Base-by-base conservation (phyloP, 2,113 vertebrate species). In the Pao palembangensis region DNA sequence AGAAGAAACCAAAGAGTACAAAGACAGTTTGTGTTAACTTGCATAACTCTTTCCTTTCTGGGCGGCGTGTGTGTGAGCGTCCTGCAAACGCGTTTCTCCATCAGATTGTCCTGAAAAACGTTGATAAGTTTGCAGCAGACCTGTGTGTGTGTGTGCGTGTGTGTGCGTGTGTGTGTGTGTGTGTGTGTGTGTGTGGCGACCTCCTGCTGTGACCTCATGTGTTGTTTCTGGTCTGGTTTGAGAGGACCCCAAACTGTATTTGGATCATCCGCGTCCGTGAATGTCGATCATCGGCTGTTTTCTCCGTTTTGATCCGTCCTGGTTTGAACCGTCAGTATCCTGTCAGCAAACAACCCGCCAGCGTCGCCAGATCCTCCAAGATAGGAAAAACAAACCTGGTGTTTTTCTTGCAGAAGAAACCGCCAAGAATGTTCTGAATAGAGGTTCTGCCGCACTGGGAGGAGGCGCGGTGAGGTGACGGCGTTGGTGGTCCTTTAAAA, bases 401-500 rank as follows among this genome's bases (percentile, higher is more conserved):
- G 28, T 28, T 55, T 55, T 44, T 38, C 2, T 57, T 31, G 31
- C 34, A 56, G 44, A 12, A 61, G 53, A 58, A 38, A 54, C 5
- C 44, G 63, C 55, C 23, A 38, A 0, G 13, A 52, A 51, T 4
- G 18, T 49, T 60, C 46, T 62, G 41, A 53, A 48, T 43, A 18
- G 61, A 46, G 43, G 5, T 17, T 55, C 11, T 57, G 28, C 23
- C 41, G 8, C 3, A 5, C 7, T 65, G 70, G 68, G 13, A 43
- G 8, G 47, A 51, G 20, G 63, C 57, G 67, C 66, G 47, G 61
- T 10, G 43, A 44, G 43, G 10, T 17, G 68, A 58, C 81, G 73
- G 8, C 70, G 48, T 0, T 44, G 70, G 78, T 81, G 78, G 78
- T 75, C 82, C 63, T 21, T 56, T 38, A 38, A 8, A 38, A 38